phyloP scores from a whole-genome alignment of 2,797 vertebrate genomes.

The Artibeus jamaicensis region DNA sequence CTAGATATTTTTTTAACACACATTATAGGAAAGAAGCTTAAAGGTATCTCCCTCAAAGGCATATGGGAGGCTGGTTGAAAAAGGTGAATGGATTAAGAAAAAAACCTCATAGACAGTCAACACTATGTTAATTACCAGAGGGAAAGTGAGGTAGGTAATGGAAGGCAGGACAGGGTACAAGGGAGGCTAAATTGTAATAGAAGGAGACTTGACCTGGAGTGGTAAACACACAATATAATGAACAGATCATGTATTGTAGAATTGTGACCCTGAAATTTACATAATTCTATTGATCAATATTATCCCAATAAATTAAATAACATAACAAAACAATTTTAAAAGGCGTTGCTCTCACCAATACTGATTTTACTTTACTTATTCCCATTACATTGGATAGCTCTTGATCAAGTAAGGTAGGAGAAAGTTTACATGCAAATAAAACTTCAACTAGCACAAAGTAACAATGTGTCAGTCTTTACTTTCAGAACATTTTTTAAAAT shows the following conservation, averaged over 20 bases:
- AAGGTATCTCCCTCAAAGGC: neutral
- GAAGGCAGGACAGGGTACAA: neutral
- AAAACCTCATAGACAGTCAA: neutral
- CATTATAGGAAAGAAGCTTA: neutral
- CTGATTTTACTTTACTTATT: neutral
- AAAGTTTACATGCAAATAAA: conserved; percentile 22
- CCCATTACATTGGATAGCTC: neutral
- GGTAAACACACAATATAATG: neutral
- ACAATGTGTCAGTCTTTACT: neutral
- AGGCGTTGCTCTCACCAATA: neutral
- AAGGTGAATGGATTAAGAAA: neutral
- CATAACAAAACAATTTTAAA: neutral
- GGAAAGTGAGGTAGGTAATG: neutral
- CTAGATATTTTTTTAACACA: neutral
- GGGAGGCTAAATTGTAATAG: neutral
- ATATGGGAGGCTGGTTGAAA: neutral
- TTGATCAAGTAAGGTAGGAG: neutral
- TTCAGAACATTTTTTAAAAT: neutral
- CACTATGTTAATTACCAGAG: neutral
- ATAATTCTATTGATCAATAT: neutral
- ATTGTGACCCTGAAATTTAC: neutral
- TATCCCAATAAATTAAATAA: neutral
- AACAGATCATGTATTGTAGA: neutral
- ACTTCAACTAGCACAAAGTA: neutral
- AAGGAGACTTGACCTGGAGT: neutral